Percentiles rank a stretch among this genome's conserved stretches.
Evolutionary conservation across 2,888 invertebrate genomes (phyloP).

Genomic region (Cremastobaeus sp.): DNA sequence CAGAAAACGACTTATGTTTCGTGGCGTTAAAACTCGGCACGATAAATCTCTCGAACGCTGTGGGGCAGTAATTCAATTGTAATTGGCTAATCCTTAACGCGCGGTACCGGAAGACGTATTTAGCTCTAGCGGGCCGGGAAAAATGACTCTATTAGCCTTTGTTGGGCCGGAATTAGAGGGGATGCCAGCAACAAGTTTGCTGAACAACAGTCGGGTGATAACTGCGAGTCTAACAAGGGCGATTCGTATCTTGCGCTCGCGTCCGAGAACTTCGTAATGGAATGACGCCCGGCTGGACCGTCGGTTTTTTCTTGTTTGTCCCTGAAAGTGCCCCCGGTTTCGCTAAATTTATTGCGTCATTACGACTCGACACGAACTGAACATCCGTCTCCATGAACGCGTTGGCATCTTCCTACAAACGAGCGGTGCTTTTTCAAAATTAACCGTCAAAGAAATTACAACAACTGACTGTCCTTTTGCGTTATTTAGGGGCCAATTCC

Average conservation of each 20-base stretch:
- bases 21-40: conserved; percentile 53
- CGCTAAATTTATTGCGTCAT: conserved; percentile 71
- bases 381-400: conserved; percentile 67
- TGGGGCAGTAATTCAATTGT: conserved; percentile 74
- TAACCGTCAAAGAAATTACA: conserved; percentile 38
- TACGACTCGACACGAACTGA: conserved; percentile 67
- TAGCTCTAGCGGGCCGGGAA: conserved; percentile 68
- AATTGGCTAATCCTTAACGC: conserved; percentile 77
- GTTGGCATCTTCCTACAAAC: conserved; percentile 56
- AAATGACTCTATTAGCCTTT: conserved; percentile 78
- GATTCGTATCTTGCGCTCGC: conserved; percentile 70
- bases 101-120: conserved; percentile 67
- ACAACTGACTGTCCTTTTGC: conserved; percentile 7
- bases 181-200: conserved; percentile 72
- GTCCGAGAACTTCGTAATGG: conserved; percentile 42
- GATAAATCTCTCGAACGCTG: conserved; percentile 64
- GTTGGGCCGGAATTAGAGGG: conserved; percentile 63
- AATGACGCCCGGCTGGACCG: conserved; percentile 22
- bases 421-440: conserved; percentile 54
- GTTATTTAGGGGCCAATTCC: conserved; percentile 40
- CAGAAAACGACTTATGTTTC: conserved; percentile 52
- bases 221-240: conserved; percentile 74
- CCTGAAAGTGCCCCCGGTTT: conserved; percentile 20
- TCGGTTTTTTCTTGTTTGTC: conserved; percentile 23
- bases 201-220: conserved; percentile 73